Evolutionary conservation across 2,888 invertebrate species (phyloP).

Genomic region (Camponotus fellah): DNA sequence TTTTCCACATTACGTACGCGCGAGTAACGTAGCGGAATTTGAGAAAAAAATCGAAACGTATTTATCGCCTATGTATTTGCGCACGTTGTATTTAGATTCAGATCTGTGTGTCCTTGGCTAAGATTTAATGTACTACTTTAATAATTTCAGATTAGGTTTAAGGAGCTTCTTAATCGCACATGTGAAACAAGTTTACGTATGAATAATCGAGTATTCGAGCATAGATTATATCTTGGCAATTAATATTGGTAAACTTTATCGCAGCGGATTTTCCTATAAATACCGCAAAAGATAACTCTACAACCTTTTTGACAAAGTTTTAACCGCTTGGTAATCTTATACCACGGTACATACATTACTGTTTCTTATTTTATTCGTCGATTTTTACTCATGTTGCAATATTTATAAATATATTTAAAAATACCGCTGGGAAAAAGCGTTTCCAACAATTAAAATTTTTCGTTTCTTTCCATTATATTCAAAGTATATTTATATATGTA

Average conservation of each 20-base stretch:
- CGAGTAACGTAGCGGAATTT: background rate
- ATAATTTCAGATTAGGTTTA: conserved; percentile 50
- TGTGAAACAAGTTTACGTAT: background rate
- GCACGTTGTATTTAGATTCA: conserved; percentile 1
- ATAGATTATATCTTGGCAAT: conserved; percentile 38
- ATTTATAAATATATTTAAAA: conserved; percentile 40
- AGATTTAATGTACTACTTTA: conserved; percentile 27
- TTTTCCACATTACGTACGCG: conserved; percentile 10
- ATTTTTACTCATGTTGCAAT: conserved; percentile 6
- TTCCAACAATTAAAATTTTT: background rate
- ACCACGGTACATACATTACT: background rate
- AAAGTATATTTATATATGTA: background rate
- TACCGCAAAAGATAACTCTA: background rate
- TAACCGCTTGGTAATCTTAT: conserved; percentile 5
- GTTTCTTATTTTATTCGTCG: conserved; percentile 21
- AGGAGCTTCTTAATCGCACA: background rate
- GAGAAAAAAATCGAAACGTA: conserved; percentile 32
- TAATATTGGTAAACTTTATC: conserved; percentile 28
- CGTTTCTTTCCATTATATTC: background rate
- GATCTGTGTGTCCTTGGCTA: background rate
- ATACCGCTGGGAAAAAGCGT: background rate
- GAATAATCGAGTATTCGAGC: background rate
- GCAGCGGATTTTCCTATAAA: background rate
- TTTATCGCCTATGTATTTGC: conserved; percentile 32
- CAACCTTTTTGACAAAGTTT: conserved; percentile 15